Base-by-base conservation (phyloP, 2,797 vertebrate species). In the Spinus pinus region DNA sequence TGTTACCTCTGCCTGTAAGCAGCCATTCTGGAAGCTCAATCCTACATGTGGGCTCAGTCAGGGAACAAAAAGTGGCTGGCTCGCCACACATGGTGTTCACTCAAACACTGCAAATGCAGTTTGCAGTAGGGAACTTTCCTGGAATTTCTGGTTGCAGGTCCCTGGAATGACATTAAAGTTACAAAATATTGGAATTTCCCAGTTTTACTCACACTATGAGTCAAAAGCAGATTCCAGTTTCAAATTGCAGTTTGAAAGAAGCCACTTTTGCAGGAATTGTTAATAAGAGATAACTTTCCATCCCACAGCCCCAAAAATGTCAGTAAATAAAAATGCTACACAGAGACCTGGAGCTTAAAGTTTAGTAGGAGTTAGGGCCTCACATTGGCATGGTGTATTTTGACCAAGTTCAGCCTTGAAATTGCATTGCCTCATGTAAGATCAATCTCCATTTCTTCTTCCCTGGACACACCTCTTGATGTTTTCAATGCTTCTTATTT, bases 111-210 rank as follows among this genome's bases (percentile, higher is more conserved):
- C 24, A 46, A 67, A 66, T 24, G 58, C 33, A 65, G 22, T 81
- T 92, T 75, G 47, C 46, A 81, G 14, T 14, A 44, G 13, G 21
- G 51, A 93, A 51, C 39, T 75, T 94, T 10, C 19, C 47, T 61
- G 50, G 51, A 93, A 88, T 86, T 96, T 93, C 54, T 94, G 17
- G 41, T 84, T 71, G 66, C 77, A 75, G 54, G 47, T 72, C 39
- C 49, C 46, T 75, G 83, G 51, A 65, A 88, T 39, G 27, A 88
- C 67, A 69, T 41, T 41, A 21, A 74, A 61, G n/a, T 94, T 94
- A 62, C 58, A 92, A 95, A 93, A 94, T 30, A 79, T 2, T 75
- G 81, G 70, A 75, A 66, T 84, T 90, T 86, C 83, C 88, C 62
- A 6, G 44, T 90, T 65, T 92, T 90, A 47, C 49, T 86, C 73